Conservation (phyloP, 2,888 invertebrate species). For the Hylaea fasciaria region DNA sequence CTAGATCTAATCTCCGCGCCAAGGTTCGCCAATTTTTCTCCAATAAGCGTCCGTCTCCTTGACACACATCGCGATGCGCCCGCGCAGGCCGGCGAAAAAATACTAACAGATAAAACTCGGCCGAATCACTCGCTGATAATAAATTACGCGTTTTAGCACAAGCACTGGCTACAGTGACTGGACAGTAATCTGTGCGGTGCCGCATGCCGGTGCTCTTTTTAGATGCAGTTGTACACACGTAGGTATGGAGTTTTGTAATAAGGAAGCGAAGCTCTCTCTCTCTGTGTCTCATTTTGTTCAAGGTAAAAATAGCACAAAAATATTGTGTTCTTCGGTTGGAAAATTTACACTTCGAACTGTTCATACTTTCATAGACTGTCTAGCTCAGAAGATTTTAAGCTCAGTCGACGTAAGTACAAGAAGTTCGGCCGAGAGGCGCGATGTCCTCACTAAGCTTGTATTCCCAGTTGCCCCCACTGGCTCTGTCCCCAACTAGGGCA, state of each 20-base stretch:
- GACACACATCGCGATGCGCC: slow-evolving; percentile 73
- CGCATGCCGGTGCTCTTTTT: slow-evolving; percentile 2
- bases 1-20: slow-evolving; percentile 75
- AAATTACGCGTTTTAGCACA: slow-evolving; percentile 33
- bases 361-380: too few species aligned
- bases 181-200: slow-evolving; percentile 15
- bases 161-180: not conserved
- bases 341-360: too few species aligned
- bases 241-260: too few species aligned
- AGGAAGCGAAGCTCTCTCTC: too few species aligned
- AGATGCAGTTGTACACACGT: too few species aligned
- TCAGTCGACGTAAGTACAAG: not conserved
- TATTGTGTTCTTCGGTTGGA: too few species aligned
- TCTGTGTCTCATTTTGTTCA: too few species aligned
- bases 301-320: too few species aligned
- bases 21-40: slow-evolving; percentile 80
- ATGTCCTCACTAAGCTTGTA: too few species aligned
- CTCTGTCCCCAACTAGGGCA: too few species aligned
- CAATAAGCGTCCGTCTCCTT: slow-evolving; percentile 69
- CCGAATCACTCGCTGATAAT: slow-evolving; percentile 41
- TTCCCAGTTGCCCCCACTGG: too few species aligned
- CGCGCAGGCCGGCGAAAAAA: slow-evolving; percentile 55
- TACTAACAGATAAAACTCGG: slow-evolving; percentile 47
- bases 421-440: not conserved
- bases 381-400: too few species aligned